Evolutionary conservation across 2,797 vertebrate species (phyloP).

Genomic region (Limosa lapponica): DNA sequence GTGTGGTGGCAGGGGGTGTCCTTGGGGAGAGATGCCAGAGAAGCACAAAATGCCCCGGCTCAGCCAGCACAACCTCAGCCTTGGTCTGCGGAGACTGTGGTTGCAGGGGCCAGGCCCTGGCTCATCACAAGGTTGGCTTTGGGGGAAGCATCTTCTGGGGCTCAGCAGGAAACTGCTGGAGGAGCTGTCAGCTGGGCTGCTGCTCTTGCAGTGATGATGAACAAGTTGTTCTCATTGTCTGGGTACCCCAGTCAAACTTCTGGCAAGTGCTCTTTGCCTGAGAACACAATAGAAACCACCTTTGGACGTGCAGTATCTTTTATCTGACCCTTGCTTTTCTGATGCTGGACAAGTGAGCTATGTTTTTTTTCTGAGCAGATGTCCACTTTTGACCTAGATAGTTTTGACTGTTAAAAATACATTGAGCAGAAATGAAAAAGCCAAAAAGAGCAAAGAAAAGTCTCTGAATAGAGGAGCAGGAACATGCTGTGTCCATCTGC

Average conservation of each 20-base stretch:
- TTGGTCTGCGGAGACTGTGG: background rate
- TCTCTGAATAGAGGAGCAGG: background rate
- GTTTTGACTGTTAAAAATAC: background rate
- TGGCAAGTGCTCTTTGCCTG: background rate
- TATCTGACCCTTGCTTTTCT: background rate
- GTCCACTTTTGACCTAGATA: background rate
- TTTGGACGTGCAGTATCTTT: background rate
- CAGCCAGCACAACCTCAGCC: background rate
- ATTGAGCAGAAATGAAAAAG: background rate
- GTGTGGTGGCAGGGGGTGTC: too few species aligned
- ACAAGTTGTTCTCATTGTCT: background rate
- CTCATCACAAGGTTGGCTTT: background rate
- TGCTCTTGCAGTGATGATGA: rapidly evolving
- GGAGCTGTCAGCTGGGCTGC: background rate
- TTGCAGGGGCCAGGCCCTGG: background rate
- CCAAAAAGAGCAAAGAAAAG: background rate
- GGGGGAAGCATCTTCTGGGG: background rate
- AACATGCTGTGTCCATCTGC: background rate
- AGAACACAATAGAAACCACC: background rate
- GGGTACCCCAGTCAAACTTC: background rate
- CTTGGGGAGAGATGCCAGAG: background rate
- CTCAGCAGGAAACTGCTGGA: background rate
- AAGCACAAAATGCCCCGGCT: background rate
- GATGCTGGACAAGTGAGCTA: background rate
- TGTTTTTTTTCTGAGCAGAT: background rate